Conservation (phyloP, 2,797 vertebrate genomes). For the Psittacula derbiana region DNA sequence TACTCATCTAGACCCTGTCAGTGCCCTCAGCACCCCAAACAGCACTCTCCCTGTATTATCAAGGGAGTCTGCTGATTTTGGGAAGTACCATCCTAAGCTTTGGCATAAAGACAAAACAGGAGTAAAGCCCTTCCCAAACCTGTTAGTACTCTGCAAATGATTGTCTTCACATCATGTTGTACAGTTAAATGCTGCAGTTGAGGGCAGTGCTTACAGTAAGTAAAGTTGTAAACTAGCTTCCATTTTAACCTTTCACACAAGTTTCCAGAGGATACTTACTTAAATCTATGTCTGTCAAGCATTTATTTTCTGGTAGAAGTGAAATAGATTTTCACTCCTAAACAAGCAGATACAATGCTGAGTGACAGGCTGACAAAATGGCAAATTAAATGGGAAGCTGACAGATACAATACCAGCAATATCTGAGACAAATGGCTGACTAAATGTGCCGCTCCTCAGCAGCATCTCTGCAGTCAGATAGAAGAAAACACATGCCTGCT, state of each 20-base stretch:
- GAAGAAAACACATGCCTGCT: not conserved
- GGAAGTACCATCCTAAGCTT: not conserved
- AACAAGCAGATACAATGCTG: not conserved
- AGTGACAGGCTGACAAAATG: not conserved
- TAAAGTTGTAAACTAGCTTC: not conserved
- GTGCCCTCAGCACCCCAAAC: not conserved
- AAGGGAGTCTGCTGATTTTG: not conserved
- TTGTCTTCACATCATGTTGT: not conserved
- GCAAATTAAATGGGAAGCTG: not conserved
- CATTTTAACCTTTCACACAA: not conserved
- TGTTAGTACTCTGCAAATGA: not conserved
- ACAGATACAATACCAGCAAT: not conserved
- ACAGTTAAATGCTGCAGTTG: not conserved
- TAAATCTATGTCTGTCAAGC: not conserved
- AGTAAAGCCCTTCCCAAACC: not conserved
- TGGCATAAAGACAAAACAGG: not conserved
- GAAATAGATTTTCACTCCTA: not conserved
- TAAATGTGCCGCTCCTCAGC: not conserved
- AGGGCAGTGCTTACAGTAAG: not conserved
- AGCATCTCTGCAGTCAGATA: not conserved
- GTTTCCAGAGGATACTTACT: not conserved
- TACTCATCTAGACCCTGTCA: not conserved
- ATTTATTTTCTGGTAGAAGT: not conserved
- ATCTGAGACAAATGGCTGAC: not conserved
- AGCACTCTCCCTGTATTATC: not conserved